These are phyloP conservation scores for Chauna torquata DNA, from an alignment of 2,113 vertebrate species.

Conservation along the genomic window DNA sequence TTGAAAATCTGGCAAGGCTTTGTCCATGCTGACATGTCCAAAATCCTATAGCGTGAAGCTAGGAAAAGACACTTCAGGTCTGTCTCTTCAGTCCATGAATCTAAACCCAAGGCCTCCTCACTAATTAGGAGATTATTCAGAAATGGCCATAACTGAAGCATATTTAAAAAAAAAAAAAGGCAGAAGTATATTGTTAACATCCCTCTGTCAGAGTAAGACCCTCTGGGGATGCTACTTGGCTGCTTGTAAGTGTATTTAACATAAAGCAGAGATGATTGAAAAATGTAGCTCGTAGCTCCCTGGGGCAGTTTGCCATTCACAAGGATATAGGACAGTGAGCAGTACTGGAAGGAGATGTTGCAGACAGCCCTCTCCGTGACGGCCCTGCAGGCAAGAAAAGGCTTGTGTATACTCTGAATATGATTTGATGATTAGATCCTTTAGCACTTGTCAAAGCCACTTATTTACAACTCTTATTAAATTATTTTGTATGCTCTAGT, in stretches of 20 bases:
- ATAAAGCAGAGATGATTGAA: conserved; percentile 59
- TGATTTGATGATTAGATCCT: not conserved
- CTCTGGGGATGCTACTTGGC: conserved; percentile 25
- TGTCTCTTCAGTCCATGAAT: not conserved
- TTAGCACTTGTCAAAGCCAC: not conserved
- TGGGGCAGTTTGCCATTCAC: conserved; percentile 4
- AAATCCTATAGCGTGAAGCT: not conserved
- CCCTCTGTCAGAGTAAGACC: not conserved
- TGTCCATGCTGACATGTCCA: not conserved
- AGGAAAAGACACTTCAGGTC: not conserved
- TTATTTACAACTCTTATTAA: not conserved
- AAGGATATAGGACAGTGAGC: not conserved
- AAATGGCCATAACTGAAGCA: not conserved
- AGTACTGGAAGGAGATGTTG: not conserved
- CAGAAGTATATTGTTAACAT: conserved; percentile 31
- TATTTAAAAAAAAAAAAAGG: not conserved
- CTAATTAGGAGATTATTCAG: conserved; percentile 22
- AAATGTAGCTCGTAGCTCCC: conserved; percentile 36
- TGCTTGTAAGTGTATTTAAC: conserved; percentile 61
- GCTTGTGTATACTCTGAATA: not conserved
- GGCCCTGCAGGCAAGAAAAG: not conserved
- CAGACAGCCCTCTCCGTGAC: not conserved
- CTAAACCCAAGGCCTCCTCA: not conserved
- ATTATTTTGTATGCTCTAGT: not conserved
- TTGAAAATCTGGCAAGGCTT: not conserved